Conservation (phyloP, 2,888 invertebrate genomes). For the Erynnis tages region DNA sequence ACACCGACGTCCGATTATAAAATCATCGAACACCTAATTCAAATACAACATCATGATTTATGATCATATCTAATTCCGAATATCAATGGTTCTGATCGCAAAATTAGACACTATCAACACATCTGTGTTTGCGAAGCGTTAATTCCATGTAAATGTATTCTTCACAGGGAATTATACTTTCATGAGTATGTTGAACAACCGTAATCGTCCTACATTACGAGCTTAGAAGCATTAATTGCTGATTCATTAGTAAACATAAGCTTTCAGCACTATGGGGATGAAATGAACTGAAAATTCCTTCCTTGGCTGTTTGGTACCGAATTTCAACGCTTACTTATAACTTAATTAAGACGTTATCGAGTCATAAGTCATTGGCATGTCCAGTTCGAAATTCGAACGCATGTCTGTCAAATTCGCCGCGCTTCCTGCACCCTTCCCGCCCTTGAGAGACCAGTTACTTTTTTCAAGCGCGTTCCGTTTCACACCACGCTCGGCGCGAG, state of each 20-base stretch:
- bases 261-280: neutral
- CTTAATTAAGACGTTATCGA: slow-evolving; percentile 20
- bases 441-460: slow-evolving; percentile 77
- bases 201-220: neutral
- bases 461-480: slow-evolving; percentile 66
- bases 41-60: too few relatives aligned
- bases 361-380: slow-evolving; percentile 31
- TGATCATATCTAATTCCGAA: too few relatives aligned
- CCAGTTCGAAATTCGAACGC: slow-evolving; percentile 49
- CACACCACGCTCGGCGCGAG: slow-evolving; percentile 53
- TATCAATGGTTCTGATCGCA: too few relatives aligned
- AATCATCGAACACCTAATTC: too few relatives aligned
- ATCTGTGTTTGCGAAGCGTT: slow-evolving; percentile 8
- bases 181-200: slow-evolving; percentile 24
- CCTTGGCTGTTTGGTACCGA: neutral
- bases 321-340: neutral
- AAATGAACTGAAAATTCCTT: neutral
- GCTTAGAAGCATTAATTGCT: neutral
- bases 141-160: slow-evolving; percentile 37
- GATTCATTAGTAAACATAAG: neutral
- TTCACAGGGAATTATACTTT: slow-evolving; percentile 34
- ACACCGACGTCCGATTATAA: too few relatives aligned
- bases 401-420: slow-evolving; percentile 56
- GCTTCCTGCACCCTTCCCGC: slow-evolving; percentile 78
- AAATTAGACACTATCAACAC: too few relatives aligned